Base-by-base conservation (phyloP, 1,140 invertebrate genomes). In the Idris sp. region DNA sequence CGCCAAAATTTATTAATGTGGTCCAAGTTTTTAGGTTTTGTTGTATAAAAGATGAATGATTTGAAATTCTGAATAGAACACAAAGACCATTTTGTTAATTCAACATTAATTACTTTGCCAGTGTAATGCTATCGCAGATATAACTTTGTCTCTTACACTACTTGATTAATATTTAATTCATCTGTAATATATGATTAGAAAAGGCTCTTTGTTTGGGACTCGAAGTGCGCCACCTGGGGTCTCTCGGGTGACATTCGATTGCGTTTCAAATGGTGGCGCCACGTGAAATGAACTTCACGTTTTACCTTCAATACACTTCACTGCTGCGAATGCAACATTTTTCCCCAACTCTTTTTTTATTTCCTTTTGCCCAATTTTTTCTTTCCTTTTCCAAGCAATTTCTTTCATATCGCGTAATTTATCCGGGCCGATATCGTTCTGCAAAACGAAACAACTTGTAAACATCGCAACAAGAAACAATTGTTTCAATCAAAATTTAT, bases 251-350 rank as follows among this genome's bases (percentile, higher is more conserved):
- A 18, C 8, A 41, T 61, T 59, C 18, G 28, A 46, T 16, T 13
- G 41, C 13, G 18, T 25, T 36, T 14, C 31, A 56, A 44, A 58
- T 58, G 61, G 65, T 72, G 74, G 54, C 67, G 40, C 68, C 40
- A 67, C 10, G 0, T 9, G 28, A 49, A 53, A 15, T 16, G 41
- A 62, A 54, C 30, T 38, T 9, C 9, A 40, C 18, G n/a, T n/a
- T n/a, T 35, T 43, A 28, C 51, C 33, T 51, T 33, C 43, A 15
- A 40, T 38, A 11, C 40, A 16, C 30, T 30, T 54, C 41, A 35
- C 13, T n/a, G 36, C 16, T 26, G 16, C 30, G 41, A 44, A 64
- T 64, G n/a, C n/a, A n/a, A n/a, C n/a, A n/a, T n/a, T n/a, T n/a
- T n/a, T n/a, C n/a, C n/a, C n/a, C n/a, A n/a, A n/a, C n/a, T n/a